Base-by-base conservation (phyloP, 2,113 vertebrate genomes). In the Arizona elegans region DNA sequence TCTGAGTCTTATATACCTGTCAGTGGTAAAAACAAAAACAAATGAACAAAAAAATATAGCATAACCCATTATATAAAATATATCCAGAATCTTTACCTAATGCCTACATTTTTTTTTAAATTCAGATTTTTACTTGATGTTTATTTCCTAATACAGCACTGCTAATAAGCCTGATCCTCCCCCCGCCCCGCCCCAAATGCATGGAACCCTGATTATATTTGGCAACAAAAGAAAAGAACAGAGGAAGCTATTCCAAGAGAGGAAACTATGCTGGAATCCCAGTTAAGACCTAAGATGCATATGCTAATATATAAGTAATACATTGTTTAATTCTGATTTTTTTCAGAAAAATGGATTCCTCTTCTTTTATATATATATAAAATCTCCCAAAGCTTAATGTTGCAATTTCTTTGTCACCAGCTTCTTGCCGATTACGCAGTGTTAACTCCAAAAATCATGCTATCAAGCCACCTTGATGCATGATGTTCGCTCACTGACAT, bases 401-500 rank as follows among this genome's bases (percentile, higher is more conserved):
- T 95, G 93, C 88, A 90, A 11, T 87, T 92, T 62, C 33, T 0
- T 26, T 81, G 75, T 81, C 33, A 81, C 33, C n/a, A 43, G 75
- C 75, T 24, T 94, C 86, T 11, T 93, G 50, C 75, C 91, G 75
- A 92, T 95, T 95, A 89, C 91, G 90, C 92, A 94, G 65, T 56
- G 91, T 19, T 90, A 87, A 58, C 94, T n/a, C 75, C 89, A 8
- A 11, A 93, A 95, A 95, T 96, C 95, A 95, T 75, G 86, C 87
- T 93, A 94, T 94, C 94, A 96, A 95, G 33, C 88, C 94, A 96
- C 58, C 90, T 70, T 95, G 95, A 93, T 95, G 90, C 93, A 95
- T 95, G 95, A 86, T 95, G 93, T 94, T 97, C 95, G 90, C 58
- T 96, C 95, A 95, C 91, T 81, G 95, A 95, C 93, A 93, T 97